Percentiles rank a stretch among this genome's conserved stretches.
phyloP scores from a whole-genome alignment of 2,888 invertebrate genomes.

The Tiliacea aurago region DNA sequence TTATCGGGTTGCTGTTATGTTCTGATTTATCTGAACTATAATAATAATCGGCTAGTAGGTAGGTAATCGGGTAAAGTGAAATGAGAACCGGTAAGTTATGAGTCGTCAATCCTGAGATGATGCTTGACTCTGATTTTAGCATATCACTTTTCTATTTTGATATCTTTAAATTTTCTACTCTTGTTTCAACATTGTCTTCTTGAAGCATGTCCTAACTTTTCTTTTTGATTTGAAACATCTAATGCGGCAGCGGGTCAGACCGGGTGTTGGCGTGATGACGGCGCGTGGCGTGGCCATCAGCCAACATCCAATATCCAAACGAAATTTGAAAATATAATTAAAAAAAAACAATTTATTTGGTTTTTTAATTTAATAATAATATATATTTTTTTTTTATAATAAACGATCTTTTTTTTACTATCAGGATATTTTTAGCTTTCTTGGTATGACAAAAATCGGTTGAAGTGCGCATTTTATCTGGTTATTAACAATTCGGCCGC shows the following conservation, averaged over 20 bases:
- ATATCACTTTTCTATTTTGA: neutral
- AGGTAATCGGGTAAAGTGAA: no score
- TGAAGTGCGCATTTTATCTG: neutral
- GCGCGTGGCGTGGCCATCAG: no score
- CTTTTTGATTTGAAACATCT: no score
- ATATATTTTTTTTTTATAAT: no score
- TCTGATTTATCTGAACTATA: no score
- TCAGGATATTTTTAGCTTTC: neutral
- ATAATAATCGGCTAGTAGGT: no score
- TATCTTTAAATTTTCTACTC: neutral
- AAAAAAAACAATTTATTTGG: no score
- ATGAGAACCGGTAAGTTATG: neutral
- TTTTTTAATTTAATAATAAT: no score
- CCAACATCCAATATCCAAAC: no score
- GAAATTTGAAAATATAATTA: no score
- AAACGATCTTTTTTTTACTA: neutral
- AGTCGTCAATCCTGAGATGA: neutral
- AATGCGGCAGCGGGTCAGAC: no score
- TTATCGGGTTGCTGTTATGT: neutral
- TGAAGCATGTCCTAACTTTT: neutral
- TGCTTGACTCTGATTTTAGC: neutral
- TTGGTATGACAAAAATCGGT: neutral
- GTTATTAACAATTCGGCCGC: neutral
- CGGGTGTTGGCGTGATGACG: no score
- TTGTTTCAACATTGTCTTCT: neutral